Evolutionary conservation across 2,797 vertebrate genomes (phyloP).

Genomic region (Malurus leucopterus): DNA sequence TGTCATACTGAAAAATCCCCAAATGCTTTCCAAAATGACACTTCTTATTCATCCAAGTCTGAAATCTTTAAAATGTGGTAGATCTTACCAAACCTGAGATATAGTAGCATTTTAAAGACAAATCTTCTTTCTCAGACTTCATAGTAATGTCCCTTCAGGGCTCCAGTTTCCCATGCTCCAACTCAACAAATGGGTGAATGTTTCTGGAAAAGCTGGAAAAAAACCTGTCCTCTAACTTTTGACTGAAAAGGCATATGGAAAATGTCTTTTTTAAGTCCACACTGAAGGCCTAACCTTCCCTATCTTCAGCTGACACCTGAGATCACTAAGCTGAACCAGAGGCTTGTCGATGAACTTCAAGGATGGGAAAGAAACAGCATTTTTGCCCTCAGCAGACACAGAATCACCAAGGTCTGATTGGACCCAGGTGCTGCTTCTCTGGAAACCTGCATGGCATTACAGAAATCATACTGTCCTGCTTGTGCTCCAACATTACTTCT

Average conservation of each 20-base stretch:
- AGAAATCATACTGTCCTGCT: neutral
- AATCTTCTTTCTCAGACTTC: neutral
- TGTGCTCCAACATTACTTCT: neutral
- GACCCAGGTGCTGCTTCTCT: neutral
- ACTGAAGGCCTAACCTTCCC: neutral
- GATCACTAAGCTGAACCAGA: neutral
- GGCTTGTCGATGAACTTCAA: fast-evolving
- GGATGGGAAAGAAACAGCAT: fast-evolving
- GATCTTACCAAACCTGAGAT: neutral
- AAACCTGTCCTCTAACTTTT: neutral
- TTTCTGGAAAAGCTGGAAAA: neutral
- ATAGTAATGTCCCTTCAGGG: neutral
- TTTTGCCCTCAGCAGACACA: neutral
- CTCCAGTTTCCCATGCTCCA: neutral
- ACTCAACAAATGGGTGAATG: neutral
- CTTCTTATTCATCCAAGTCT: neutral
- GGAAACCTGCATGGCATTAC: neutral
- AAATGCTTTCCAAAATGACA: neutral
- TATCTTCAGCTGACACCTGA: neutral
- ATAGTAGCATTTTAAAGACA: neutral
- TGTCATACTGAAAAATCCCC: conserved; percentile 30
- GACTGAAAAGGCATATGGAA: neutral
- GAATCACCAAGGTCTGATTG: fast-evolving
- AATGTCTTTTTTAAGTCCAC: neutral
- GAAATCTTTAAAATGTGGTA: neutral